Percentiles rank a stretch among this genome's conserved stretches.
Evolutionary conservation across 2,888 invertebrate species (phyloP).

Genomic region (Papilio protenor): DNA sequence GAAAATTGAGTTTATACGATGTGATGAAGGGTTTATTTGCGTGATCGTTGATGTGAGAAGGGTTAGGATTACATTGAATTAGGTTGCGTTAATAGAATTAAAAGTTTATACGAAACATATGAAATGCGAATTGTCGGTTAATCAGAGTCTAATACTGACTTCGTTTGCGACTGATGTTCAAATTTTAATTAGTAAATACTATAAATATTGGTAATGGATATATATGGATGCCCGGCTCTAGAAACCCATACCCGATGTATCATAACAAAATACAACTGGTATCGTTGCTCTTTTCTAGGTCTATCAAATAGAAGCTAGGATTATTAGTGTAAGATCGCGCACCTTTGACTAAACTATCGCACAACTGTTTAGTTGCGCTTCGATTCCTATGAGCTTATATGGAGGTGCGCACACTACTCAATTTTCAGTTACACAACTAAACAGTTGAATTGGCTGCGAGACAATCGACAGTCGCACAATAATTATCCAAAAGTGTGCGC

Average conservation of each 20-base stretch:
- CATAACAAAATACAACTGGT: too few relatives aligned
- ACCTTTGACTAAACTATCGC: too few relatives aligned
- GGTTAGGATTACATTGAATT: conserved; percentile 53
- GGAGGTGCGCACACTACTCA: too few relatives aligned
- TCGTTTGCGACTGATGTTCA: neutral
- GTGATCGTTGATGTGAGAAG: conserved; percentile 57
- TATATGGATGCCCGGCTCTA: neutral
- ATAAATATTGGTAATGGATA: neutral
- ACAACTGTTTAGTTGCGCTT: too few relatives aligned
- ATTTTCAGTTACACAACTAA: too few relatives aligned
- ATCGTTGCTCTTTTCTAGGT: too few relatives aligned
- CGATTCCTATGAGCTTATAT: too few relatives aligned
- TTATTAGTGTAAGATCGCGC: too few relatives aligned
- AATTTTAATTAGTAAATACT: neutral
- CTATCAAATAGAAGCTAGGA: too few relatives aligned
- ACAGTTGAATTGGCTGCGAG: too few relatives aligned
- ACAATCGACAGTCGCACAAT: too few relatives aligned
- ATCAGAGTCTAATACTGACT: neutral
- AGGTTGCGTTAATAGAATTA: conserved; percentile 11
- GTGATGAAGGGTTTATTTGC: conserved; percentile 72
- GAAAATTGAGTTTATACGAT: conserved; percentile 76
- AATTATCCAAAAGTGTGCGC: too few relatives aligned
- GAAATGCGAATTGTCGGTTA: neutral
- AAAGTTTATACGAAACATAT: neutral
- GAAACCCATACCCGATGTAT: neutral